Conservation (phyloP, 2,113 vertebrate genomes). For the Eira barbara region DNA sequence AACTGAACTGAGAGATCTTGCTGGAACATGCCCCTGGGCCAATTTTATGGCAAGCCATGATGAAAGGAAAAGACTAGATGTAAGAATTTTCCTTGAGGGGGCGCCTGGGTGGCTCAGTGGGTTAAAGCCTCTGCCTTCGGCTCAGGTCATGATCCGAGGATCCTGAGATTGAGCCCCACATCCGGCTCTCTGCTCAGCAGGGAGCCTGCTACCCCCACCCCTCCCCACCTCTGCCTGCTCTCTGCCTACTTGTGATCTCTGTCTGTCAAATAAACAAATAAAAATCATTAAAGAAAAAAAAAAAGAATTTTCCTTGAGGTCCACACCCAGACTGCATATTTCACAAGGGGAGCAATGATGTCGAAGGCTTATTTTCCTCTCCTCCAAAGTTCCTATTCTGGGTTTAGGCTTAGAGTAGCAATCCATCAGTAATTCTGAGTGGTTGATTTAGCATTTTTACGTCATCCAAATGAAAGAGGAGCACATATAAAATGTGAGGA, state of each 20-base stretch:
- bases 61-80: neutral
- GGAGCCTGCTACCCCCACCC: too few relatives aligned
- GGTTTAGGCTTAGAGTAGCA: neutral
- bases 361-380: neutral
- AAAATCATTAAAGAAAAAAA: too few relatives aligned
- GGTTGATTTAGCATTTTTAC: neutral
- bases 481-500: neutral
- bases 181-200: too few relatives aligned
- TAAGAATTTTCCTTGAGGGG: neutral
- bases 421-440: too few relatives aligned
- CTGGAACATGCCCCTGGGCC: neutral
- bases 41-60: accelerated
- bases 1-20: neutral
- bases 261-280: too few relatives aligned
- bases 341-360: neutral
- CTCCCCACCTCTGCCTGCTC: too few relatives aligned
- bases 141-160: too few relatives aligned
- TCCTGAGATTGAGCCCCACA: too few relatives aligned
- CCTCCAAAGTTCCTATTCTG: neutral
- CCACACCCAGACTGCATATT: neutral
- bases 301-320: neutral
- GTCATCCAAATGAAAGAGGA: neutral
- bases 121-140: too few relatives aligned
- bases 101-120: too few relatives aligned
- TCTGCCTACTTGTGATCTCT: too few relatives aligned